Evolutionary conservation across 64 coral and sea anemone genomes (phyloP), one percentile per base, ranked within the genome.

Genomic region (Platygyra sinensis): DNA sequence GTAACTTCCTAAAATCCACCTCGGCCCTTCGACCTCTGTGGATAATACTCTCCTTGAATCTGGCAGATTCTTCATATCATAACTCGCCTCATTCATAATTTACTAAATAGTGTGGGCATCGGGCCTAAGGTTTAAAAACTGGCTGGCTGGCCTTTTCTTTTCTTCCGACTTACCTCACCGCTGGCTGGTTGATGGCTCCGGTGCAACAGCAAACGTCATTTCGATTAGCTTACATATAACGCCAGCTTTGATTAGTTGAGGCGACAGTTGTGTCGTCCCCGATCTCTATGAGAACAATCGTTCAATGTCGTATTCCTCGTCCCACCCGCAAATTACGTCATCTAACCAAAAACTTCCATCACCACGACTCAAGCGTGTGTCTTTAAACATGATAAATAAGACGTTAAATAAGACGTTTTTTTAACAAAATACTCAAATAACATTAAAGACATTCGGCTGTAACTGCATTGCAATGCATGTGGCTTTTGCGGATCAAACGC

Each of bases 321-420:
- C 95, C 95, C 9, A n/a, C n/a, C 87, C 88, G 49, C 95, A 96
- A 62, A 72, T 92, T 16, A 96, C 80, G 50, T 96, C 82, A 24
- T 93, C 63, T 54, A 96, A 16, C 91, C 95, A 93, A 20, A 94
- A 90, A 42, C 77, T 31, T 16, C 84, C 84, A 62, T 32, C 75
- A 36, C 95, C 95, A 12, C 82, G 80, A 78, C 95, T 91, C 67
- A 96, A 38, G 87, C 76, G 27, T 76, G 27, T 88, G 78, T 32
- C 86, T 89, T 28, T 80, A 72, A 10, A 69, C 65, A 69, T 69
- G 22, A 27, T 69, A 69, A 69, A 27, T n/a, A 11, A 7, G 10
- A 25, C 24, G 18, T 69, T 25, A 69, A 36, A 36, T 36, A 36
- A 1, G 33, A 36, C 33, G 33, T 36, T 36, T 1, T 36, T 36